These are phyloP conservation scores for Pardalotus punctatus DNA, from an alignment of 2,113 vertebrate genomes.

Conservation along the genomic window DNA sequence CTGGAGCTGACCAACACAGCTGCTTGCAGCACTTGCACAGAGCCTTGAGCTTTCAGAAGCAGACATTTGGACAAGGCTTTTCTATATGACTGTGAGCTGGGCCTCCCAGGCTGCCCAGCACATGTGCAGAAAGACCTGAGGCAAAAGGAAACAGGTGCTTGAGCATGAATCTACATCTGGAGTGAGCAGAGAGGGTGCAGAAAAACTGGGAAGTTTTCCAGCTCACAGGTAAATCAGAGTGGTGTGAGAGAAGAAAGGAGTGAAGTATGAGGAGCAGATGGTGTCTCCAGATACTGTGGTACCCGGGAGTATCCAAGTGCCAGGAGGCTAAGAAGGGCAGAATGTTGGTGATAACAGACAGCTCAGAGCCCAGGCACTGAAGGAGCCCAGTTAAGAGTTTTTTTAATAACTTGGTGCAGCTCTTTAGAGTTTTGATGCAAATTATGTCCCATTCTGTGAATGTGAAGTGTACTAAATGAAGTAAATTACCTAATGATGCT, in stretches of 20 bases:
- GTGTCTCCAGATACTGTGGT: background rate
- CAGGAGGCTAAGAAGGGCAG: background rate
- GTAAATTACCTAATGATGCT: background rate
- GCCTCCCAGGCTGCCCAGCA: background rate
- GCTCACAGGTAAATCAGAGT: background rate
- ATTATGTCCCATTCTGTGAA: background rate
- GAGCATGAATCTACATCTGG: accelerated
- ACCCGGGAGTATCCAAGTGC: accelerated
- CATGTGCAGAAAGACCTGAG: accelerated
- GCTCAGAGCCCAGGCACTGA: too few species aligned
- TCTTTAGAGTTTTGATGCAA: background rate
- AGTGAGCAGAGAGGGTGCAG: background rate
- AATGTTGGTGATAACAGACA: background rate
- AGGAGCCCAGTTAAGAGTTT: background rate
- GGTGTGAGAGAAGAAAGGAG: background rate
- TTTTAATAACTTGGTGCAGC: background rate
- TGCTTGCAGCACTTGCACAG: background rate
- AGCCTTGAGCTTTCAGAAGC: background rate
- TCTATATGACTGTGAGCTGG: background rate
- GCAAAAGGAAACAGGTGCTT: background rate
- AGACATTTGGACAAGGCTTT: background rate
- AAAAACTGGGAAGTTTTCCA: background rate
- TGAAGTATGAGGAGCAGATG: background rate
- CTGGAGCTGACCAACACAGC: accelerated
- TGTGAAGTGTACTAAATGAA: background rate